A percentile compares a stretch with the other conserved stretches of the same genome.
Evolutionary conservation across 2,113 vertebrate species (phyloP).

Genomic region (Aegithalos caudatus): DNA sequence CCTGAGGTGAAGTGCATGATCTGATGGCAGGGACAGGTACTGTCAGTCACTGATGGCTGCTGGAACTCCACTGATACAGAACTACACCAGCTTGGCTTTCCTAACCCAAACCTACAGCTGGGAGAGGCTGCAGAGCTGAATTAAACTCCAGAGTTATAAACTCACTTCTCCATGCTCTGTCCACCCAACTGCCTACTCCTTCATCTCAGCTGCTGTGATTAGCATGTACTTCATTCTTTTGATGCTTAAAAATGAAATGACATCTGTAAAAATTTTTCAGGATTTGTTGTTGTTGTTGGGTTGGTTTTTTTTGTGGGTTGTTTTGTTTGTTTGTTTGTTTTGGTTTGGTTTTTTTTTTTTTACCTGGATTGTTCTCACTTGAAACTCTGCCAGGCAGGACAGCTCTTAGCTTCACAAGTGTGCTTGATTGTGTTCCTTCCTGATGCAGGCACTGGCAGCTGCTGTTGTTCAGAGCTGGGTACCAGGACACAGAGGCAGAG

Average conservation of each 20-base stretch:
- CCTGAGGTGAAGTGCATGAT: not conserved
- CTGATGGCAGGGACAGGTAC: not conserved
- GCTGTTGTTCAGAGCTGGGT: not conserved
- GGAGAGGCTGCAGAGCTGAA: not conserved
- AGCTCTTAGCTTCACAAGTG: not conserved
- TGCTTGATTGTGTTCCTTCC: not conserved
- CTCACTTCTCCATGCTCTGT: fast-evolving
- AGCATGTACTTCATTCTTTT: not conserved
- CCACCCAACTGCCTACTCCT: not conserved
- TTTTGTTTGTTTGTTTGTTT: no score
- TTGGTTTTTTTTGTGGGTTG: no score
- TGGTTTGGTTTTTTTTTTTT: no score
- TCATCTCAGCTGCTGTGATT: not conserved
- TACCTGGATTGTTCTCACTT: not conserved
- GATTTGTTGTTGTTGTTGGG: no score
- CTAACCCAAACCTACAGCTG: not conserved
- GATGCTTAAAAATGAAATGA: not conserved
- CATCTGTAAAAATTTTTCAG: not conserved
- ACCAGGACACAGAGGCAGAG: not conserved
- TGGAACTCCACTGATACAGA: not conserved
- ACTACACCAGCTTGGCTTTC: not conserved
- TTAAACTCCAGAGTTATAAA: not conserved
- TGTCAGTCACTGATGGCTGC: not conserved
- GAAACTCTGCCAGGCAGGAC: not conserved
- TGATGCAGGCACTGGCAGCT: not conserved